A percentile compares a stretch with the other conserved stretches of the same genome.
Conservation (phyloP, 2,888 invertebrate species). For the Lumbricus terrestris region DNA sequence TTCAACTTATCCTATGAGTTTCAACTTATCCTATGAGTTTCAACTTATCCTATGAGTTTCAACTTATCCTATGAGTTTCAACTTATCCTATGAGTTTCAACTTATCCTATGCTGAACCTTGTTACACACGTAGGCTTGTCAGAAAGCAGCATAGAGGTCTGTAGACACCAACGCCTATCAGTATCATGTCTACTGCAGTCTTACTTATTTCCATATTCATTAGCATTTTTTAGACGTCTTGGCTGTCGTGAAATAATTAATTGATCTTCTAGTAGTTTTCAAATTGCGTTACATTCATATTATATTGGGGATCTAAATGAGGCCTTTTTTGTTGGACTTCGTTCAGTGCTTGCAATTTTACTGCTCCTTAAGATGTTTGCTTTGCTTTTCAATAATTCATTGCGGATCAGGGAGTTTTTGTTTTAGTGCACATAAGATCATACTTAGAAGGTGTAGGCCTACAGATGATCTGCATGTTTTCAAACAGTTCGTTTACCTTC, state of each 20-base stretch:
- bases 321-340: neutral
- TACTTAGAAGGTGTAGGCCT: neutral
- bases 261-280: neutral
- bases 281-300: neutral
- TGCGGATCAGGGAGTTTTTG: neutral
- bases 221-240: neutral
- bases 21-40: no score
- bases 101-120: neutral
- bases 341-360: neutral
- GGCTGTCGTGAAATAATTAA: neutral
- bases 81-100: neutral
- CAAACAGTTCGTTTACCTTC: neutral
- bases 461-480: neutral
- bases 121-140: neutral
- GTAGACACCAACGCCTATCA: no score
- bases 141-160: neutral
- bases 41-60: neutral
- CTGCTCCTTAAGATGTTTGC: neutral
- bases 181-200: no score
- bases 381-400: neutral
- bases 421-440: neutral
- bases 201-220: neutral
- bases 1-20: no score
- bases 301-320: neutral
- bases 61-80: no score